Percentiles rank a stretch among this genome's conserved stretches.
These are phyloP conservation scores for Mohoua ochrocephala DNA, from an alignment of 2,113 vertebrate species.

Conservation along the genomic window DNA sequence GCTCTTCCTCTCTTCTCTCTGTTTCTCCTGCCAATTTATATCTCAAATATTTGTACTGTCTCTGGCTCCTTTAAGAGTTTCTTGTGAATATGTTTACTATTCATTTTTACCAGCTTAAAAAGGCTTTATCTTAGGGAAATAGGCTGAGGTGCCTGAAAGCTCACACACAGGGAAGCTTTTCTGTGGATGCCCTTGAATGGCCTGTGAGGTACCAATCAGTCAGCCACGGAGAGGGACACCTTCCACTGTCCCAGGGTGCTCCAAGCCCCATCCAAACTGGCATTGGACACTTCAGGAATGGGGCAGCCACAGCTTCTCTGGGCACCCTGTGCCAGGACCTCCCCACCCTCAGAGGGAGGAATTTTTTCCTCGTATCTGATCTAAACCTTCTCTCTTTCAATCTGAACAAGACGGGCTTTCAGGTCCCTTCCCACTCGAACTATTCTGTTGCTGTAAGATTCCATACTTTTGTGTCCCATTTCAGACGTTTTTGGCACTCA, in stretches of 20 bases:
- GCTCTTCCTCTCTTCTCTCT: neutral
- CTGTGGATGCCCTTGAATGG: neutral
- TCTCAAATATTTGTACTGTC: neutral
- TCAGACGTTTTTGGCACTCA: neutral
- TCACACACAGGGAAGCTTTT: neutral
- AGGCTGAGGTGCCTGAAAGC: neutral
- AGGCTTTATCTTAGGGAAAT: neutral
- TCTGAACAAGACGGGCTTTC: neutral
- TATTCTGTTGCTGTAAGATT: neutral
- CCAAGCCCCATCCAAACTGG: neutral
- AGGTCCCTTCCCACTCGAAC: neutral
- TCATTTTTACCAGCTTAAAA: neutral
- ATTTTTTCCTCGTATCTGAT: neutral
- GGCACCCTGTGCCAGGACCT: neutral
- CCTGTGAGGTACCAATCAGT: neutral
- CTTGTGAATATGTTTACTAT: neutral
- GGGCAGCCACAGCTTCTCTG: neutral
- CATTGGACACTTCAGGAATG: neutral
- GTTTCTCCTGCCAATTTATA: neutral
- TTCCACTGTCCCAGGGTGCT: neutral
- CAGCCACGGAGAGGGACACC: neutral
- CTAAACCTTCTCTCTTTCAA: neutral
- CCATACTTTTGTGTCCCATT: neutral
- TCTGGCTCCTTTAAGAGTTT: neutral
- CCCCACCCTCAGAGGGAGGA: fast-evolving